Evolutionary conservation across 23 tunicate genomes (phyloP), one percentile per base, ranked within the genome.

Genomic region (Aplidium turbinatum): DNA sequence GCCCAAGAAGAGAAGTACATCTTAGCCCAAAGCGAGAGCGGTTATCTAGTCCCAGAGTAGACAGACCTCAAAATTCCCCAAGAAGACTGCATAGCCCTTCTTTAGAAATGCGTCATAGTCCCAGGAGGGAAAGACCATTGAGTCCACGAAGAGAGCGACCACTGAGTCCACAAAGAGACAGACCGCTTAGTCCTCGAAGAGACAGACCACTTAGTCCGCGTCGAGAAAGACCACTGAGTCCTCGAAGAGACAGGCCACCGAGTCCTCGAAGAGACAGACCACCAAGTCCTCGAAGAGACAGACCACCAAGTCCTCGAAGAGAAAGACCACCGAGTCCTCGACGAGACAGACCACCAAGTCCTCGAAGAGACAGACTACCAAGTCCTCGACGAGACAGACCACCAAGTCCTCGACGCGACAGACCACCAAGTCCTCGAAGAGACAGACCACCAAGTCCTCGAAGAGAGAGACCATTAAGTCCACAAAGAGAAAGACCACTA

Each of bases 381-480:
- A 46, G 58, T 46, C 76, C 76, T 7, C 16, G 50, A 11, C 48
- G 76, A 70, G 76, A 70, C 7, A 24, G 76, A 22, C 76, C 58
- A 28, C 58, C 7, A 28, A 72, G 78, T 38, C 78, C 78, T 16
- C 32, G 72, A 58, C 47, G 69, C 72, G 87, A 81, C 1, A 31
- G 83, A 20, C 40, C 40, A n/a, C n/a, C n/a, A 9, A 88, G 96
- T 58, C 96, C 96, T 3, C 68, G 87, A 54, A 64, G 81, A 73
- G 96, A 88, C 30, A n/a, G n/a, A n/a, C n/a, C 82, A 35, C 79
- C 80, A 47, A 78, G 82, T 32, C 96, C 96, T 34, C 64, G 85
- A 69, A 31, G 42, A 63, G 54, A 50, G 55, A 30, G 73, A 78
- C 73, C 76, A 30, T 23, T 58, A 70, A 70, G 76, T 47, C 76